Evolutionary conservation across 2,797 vertebrate genomes (phyloP), one percentile per base, ranked within the genome.

Genomic region (Squalus acanthias): DNA sequence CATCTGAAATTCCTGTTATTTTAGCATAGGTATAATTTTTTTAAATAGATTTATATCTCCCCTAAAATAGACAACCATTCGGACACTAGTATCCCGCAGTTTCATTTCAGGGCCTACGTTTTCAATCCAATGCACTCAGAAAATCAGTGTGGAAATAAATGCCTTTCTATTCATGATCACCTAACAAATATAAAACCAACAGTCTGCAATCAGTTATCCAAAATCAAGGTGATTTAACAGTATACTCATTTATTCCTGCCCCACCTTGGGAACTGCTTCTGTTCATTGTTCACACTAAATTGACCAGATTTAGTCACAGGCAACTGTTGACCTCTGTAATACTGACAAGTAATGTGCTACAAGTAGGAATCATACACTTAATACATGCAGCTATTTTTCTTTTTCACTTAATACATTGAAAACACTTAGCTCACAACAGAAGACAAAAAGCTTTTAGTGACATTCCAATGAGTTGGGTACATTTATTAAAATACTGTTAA

Each of bases 401-500:
- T n/a, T 57, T 89, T 17, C 39, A 22, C 1, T 29, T 60, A 63
- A 63, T 69, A 39, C 15, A 67, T 67, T 67, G 53, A 20, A 93
- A 89, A 91, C 26, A 24, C 17, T 26, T 69, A 17, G 63, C n/a
- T 69, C 33, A 67, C n/a, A 93, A 29, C 15, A 69, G 22, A 26
- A 67, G 9, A 67, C 65, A 60, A 29, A 94, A 94, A 67, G 8
- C 63, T 69, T 46, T 69, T 39, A 69, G 65, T 67, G 60, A 67
- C 10, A 67, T 39, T 67, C 57, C 57, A 93, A 22, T 93, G 17
- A 67, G 91, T 63, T 39, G 29, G 33, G 63, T 67, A 39, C 50
- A 93, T 93, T 93, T 93, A 67, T 67, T 92, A 65, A 92, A 92
- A 63, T 29, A 92, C 60, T 74, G 26, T 26, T 93, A 65, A 67